Conservation (phyloP, 2,888 invertebrate genomes). For the Pseudococcus jackbeardsleyi region DNA sequence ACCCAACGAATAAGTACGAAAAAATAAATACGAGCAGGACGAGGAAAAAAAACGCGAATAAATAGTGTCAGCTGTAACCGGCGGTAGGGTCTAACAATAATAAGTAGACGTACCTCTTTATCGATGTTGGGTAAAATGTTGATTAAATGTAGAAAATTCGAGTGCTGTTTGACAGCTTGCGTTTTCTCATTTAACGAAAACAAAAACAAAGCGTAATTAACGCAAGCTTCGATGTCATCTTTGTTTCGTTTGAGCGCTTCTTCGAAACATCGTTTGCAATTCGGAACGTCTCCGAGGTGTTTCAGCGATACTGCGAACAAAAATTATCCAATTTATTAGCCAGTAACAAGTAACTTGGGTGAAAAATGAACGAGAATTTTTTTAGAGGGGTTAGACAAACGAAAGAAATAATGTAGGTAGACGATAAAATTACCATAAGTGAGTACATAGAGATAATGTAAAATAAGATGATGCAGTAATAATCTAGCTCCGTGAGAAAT, state of each 20-base stretch:
- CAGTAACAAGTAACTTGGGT: no score
- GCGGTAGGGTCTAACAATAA: background rate
- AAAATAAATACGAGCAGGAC: no score
- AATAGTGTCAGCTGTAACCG: background rate
- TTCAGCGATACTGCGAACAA: conserved; percentile 58
- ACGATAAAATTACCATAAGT: no score
- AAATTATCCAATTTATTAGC: background rate
- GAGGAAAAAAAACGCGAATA: background rate
- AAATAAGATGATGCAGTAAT: no score
- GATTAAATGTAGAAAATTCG: conserved; percentile 54
- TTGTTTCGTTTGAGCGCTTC: conserved; percentile 63
- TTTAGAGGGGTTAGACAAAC: no score
- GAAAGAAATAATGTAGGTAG: no score
- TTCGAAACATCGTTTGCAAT: conserved; percentile 62
- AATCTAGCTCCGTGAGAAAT: no score
- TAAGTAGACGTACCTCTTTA: conserved; percentile 57
- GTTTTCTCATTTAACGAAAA: conserved; percentile 42
- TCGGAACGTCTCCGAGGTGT: conserved; percentile 57
- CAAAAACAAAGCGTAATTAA: conserved; percentile 61
- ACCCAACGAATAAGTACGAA: background rate
- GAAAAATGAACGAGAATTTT: no score
- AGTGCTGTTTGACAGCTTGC: conserved; percentile 26
- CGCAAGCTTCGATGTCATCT: conserved; percentile 63
- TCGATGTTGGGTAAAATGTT: conserved; percentile 51
- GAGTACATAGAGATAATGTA: no score